Base-by-base conservation (phyloP, 2,113 vertebrate genomes). In the Rhineura floridana region DNA sequence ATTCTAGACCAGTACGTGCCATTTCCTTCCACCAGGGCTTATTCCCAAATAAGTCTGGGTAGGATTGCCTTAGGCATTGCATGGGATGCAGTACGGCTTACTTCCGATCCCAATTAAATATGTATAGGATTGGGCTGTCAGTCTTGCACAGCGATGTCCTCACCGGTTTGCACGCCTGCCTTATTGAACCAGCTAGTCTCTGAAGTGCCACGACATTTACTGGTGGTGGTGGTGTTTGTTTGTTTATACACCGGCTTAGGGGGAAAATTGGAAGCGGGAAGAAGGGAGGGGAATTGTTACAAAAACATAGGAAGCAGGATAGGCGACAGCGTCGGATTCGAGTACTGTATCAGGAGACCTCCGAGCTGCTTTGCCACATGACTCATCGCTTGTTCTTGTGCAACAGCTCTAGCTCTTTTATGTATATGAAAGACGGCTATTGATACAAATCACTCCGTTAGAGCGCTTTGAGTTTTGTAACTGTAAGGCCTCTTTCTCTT, bases 371-470 rank as follows among this genome's bases (percentile, higher is more conserved):
- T 69, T 69, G 59, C 59, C 25, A n/a, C n/a, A 50, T 77, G 81
- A 77, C 72, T 88, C 72, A 83, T 83, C 10, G 25, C 13, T 46
- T 42, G 55, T 28, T 81, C 70, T 88, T 76, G 81, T 30, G 80
- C 81, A 67, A 83, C 81, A 83, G 55, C 72, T 67, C n/a, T 44
- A 52, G 72, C 48, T 48, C 28, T 46, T 77, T 39, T 50, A 36
- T 39, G 59, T 3, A 46, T 12, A 67, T 83, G 63, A 65, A 88
- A 77, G 25, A 39, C 36, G 21, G 70, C 80, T 83, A 52, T 77
- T 76, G n/a, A 76, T 48, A 83, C 50, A 67, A 25, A 36, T 13
- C 36, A 28, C 39, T 6, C 28, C 17, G 12, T 76, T 59, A 6
- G 50, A 50, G 23, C 12, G 80, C n/a, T 83, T 52, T 33, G 13